Evolutionary conservation across 2,797 vertebrate species (phyloP).

Genomic region (Orestias chungarensis): DNA sequence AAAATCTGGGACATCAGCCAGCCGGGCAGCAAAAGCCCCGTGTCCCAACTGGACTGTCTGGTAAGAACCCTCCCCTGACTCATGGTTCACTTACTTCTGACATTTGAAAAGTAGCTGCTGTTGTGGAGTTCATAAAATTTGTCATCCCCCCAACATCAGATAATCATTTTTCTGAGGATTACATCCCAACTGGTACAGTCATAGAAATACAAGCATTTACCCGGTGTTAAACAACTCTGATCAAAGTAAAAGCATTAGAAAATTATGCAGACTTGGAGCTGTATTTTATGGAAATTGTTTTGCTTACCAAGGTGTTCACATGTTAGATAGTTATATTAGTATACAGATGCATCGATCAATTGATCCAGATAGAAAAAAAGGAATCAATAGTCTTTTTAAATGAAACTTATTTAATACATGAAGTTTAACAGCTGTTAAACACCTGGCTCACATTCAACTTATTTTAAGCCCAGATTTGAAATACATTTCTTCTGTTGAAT

Average conservation of each 20-base stretch:
- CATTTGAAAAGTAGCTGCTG: slow-evolving; percentile 14
- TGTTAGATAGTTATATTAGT: too few relatives aligned
- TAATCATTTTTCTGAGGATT: slow-evolving; percentile 14
- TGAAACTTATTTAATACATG: not conserved
- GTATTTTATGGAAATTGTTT: too few relatives aligned
- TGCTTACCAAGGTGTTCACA: too few relatives aligned
- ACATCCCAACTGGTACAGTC: not conserved
- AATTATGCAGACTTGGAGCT: too few relatives aligned
- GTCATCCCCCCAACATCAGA: slow-evolving; percentile 10
- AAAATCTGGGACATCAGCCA: slow-evolving; percentile 99
- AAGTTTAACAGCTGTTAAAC: not conserved
- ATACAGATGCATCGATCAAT: too few relatives aligned
- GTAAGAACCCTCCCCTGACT: slow-evolving; percentile 72
- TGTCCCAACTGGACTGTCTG: slow-evolving; percentile 94
- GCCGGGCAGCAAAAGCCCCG: slow-evolving; percentile 92
- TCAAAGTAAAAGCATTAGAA: slow-evolving; percentile 1
- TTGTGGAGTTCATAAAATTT: not conserved
- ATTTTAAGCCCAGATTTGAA: not conserved
- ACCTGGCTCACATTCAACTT: too few relatives aligned
- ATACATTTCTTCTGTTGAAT: too few relatives aligned
- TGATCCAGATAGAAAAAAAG: not conserved
- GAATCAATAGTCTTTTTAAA: too few relatives aligned
- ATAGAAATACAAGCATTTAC: not conserved
- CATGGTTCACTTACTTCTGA: slow-evolving; percentile 11
- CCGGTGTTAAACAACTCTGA: not conserved